These are phyloP conservation scores for Chrysoperla carnea DNA, from an alignment of 1,140 invertebrate species.

Conservation along the genomic window DNA sequence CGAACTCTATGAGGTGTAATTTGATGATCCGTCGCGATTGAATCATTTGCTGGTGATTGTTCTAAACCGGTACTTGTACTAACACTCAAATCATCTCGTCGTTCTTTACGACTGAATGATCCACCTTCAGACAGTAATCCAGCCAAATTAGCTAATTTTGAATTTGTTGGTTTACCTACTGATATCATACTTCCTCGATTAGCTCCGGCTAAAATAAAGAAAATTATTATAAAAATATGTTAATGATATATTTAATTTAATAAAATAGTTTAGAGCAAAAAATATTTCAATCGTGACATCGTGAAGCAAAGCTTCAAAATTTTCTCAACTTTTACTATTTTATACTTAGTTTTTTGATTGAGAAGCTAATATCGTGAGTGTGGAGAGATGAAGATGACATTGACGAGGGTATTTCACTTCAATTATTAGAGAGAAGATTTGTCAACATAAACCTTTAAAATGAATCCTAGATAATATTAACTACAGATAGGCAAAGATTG, in stretches of 20 bases:
- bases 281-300: no score
- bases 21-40: not conserved
- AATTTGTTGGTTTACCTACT: slow-evolving; percentile 63
- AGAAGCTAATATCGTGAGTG: no score
- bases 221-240: not conserved
- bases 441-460: no score
- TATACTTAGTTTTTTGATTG: no score
- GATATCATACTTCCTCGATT: slow-evolving; percentile 63
- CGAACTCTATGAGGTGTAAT: not conserved
- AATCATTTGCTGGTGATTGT: not conserved
- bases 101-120: not conserved
- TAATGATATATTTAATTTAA: not conserved
- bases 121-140: slow-evolving; percentile 31
- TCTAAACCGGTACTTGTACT: not conserved
- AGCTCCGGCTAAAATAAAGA: slow-evolving; percentile 28
- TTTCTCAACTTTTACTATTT: no score
- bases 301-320: no score
- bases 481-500: no score
- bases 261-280: no score
- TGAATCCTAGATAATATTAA: no score
- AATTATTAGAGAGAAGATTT: no score
- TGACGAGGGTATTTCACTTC: no score
- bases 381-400: no score
- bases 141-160: slow-evolving; percentile 62
- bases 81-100: not conserved